Conservation (phyloP, 2,113 vertebrate genomes). For the Onychostruthus taczanowskii region DNA sequence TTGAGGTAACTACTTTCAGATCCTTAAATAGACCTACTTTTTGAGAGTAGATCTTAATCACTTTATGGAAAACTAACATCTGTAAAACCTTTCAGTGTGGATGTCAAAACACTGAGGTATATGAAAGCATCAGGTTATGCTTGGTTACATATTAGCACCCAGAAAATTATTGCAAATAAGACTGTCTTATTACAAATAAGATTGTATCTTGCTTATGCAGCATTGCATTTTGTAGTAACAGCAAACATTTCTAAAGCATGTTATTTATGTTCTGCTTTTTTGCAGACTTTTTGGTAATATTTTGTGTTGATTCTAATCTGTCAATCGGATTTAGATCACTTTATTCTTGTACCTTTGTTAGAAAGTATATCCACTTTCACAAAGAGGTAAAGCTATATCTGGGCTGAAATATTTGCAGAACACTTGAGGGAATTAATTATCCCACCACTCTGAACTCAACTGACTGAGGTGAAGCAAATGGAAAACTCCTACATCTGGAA, state of each 20-base stretch:
- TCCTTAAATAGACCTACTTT: not conserved
- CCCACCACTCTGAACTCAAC: constrained; percentile 1
- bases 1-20: not conserved
- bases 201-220: not conserved
- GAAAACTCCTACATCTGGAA: constrained; percentile 60
- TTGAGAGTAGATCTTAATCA: not conserved
- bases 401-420: not conserved
- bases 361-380: not conserved
- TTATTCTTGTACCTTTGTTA: not conserved
- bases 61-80: not conserved
- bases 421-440: constrained; percentile 13
- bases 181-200: not conserved
- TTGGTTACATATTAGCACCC: not conserved
- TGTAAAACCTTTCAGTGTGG: not conserved
- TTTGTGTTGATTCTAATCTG: not conserved
- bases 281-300: not conserved
- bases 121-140: not conserved
- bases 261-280: not conserved
- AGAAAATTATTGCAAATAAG: not conserved
- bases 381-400: not conserved
- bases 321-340: not conserved
- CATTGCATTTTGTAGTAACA: not conserved
- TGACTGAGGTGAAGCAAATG: constrained; percentile 50
- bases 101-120: not conserved
- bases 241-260: not conserved